These are phyloP conservation scores for Geophilus truncorum DNA, from an alignment of 2,888 invertebrate genomes.

Conservation along the genomic window DNA sequence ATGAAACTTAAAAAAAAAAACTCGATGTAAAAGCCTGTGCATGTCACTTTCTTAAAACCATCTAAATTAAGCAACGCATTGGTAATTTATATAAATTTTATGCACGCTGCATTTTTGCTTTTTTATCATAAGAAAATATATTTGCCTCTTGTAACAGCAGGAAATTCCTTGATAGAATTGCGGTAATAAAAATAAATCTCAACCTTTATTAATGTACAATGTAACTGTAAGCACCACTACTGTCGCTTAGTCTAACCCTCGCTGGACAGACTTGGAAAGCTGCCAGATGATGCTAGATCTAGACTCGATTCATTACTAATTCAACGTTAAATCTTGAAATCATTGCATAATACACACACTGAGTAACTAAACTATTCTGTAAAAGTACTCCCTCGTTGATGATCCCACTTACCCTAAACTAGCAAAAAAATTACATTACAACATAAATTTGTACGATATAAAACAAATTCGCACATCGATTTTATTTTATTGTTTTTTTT, in stretches of 20 bases:
- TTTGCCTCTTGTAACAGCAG: neutral
- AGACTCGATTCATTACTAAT: slow-evolving; percentile 4
- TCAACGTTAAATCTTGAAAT: neutral
- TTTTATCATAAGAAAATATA: neutral
- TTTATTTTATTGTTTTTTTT: neutral
- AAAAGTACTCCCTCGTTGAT: neutral
- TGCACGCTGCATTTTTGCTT: neutral
- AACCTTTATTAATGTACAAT: slow-evolving; percentile 24
- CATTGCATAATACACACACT: slow-evolving; percentile 1
- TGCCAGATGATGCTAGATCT: neutral
- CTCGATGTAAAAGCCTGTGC: no score
- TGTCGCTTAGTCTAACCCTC: neutral
- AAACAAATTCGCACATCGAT: neutral
- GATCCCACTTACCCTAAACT: neutral
- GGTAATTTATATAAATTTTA: neutral
- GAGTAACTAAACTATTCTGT: neutral
- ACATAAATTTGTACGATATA: neutral
- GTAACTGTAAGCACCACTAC: slow-evolving; percentile 27
- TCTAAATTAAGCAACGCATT: no score
- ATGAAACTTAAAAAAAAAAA: no score
- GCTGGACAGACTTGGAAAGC: neutral
- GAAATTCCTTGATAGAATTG: neutral
- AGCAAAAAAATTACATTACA: no score
- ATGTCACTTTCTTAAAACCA: no score
- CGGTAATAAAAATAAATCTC: slow-evolving; percentile 14